Evolutionary conservation across 1,140 invertebrate genomes (phyloP), one percentile per base, ranked within the genome.

Genomic region (Drosophila baimaii): DNA sequence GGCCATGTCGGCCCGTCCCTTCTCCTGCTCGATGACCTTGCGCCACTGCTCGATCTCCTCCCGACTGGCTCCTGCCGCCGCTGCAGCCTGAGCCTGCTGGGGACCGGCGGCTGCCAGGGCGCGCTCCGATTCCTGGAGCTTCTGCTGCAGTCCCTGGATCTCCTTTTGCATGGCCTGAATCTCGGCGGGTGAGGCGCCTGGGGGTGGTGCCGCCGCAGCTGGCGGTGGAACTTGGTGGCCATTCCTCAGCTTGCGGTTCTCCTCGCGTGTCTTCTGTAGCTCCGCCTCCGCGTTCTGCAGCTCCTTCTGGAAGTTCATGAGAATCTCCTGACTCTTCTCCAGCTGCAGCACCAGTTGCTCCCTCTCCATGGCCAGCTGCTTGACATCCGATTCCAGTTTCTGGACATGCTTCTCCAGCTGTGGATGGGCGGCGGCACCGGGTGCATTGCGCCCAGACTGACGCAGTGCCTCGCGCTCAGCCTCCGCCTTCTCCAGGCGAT

Each of bases 221-320:
- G 86, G 75, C 1, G 90, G 83, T 4, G 89, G 73, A 23, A 83
- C 77, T 94, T 95, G 66, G 93, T 94, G 77, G 94, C 91, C 91
- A 23, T 92, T 92, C 41, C 91, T 84, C 63, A 92, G 52, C 31
- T 95, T 94, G 13, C 95, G 93, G n/a, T 96, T 96, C 92, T 97
- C 97, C 65, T 96, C 95, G 55, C 95, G 94, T 74, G 96, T 95
- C 84, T 95, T 95, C 82, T 97, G 95, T 29, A 97, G 92, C 90
- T 97, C 96, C 27, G 94, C 94, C 92, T 97, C 96, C 69, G 95
- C 95, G 61, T 95, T 94, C 81, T 96, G 96, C 56, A 98, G 89
- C 86, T 98, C 97, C 85, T 97, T 95, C 92, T 98, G 97, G 95
- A 98, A 98, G 92, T 97, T 97, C 92, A 98, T 95, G 41, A 98